Base-by-base conservation (phyloP, 1,140 invertebrate genomes). In the Trichonephila clavipes region DNA sequence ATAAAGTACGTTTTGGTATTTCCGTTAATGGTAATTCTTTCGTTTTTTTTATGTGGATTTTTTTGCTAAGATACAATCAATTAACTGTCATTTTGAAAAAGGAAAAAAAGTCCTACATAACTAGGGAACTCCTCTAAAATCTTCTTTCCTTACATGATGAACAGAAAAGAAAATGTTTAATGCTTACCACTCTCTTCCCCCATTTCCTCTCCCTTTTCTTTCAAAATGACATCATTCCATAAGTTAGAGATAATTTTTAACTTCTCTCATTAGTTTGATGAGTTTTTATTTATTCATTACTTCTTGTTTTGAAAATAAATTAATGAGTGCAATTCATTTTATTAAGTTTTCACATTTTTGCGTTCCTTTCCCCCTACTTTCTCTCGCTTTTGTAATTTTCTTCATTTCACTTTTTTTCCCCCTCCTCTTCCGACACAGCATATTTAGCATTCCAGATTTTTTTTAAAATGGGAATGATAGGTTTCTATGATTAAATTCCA, bases 211-310 rank as follows among this genome's bases (percentile, higher is more conserved):
- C n/a, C 7, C 18, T 82, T 19, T 58, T 44, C 7, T 24, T 21
- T 28, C 19, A 40, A 59, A 51, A 51, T 59, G 82, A 58, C 28
- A 77, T 69, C 21, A 69, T 77, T 77, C 72, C 28, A 77, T 34
- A 77, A 40, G n/a, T 83, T 24, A 21, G 51, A n/a, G 28, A 64
- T 21, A 28, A 88, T 88, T 88, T 88, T 88, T 58, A 88, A 58
- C 64, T 64, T 64, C 19, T 18, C 86, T 64, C 61, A 88, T 64
- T 88, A 88, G 62, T 64, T 62, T 28, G 19, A 64, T 44, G 86
- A 1, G 19, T 88, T 88, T 88, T 88, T 64, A 88, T 88, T 88
- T 88, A 88, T 88, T 66, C 59, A 88, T 64, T 64, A 88, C 64
- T 28, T 24, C 61, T 88, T 88, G 51, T 34, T 88, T 66, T 21